Conservation (phyloP, 1,140 invertebrate genomes). For the Solen grandis region DNA sequence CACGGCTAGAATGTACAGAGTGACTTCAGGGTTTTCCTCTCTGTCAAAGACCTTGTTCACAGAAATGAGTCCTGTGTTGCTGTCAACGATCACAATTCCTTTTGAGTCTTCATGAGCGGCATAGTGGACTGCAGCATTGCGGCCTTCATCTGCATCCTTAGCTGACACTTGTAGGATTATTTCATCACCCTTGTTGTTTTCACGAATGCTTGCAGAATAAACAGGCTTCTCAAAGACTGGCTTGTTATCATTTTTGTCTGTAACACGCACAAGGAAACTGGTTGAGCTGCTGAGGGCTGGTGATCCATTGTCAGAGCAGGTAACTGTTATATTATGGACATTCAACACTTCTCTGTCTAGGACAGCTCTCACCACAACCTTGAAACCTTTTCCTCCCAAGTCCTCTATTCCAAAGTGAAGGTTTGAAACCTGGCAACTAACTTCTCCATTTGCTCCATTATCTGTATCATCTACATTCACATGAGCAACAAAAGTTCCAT, state of each 20-base stretch:
- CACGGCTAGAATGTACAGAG: conserved; percentile 63
- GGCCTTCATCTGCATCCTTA: conserved; percentile 92
- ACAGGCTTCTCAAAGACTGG: conserved; percentile 89
- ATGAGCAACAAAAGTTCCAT: conserved; percentile 61
- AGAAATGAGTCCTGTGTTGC: conserved; percentile 65
- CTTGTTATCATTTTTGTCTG: conserved; percentile 84
- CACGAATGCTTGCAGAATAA: conserved; percentile 91
- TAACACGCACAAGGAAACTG: conserved; percentile 62
- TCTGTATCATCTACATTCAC: conserved; percentile 63
- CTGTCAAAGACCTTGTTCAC: conserved; percentile 64
- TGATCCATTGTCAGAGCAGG: conserved; percentile 66
- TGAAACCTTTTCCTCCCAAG: conserved; percentile 54
- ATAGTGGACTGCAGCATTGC: conserved; percentile 94
- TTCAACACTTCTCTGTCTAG: conserved; percentile 64
- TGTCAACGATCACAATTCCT: conserved; percentile 62
- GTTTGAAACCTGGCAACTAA: conserved; percentile 52
- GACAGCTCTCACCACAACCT: conserved; percentile 54
- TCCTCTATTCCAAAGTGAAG: conserved; percentile 53
- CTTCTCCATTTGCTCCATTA: conserved; percentile 59
- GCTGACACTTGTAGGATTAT: conserved; percentile 86
- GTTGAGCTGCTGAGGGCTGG: conserved; percentile 62
- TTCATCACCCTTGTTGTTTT: conserved; percentile 90
- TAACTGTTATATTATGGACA: conserved; percentile 60
- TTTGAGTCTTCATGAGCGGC: conserved; percentile 52
- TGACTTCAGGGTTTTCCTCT: conserved; percentile 58